Evolutionary conservation across 1,140 invertebrate genomes (phyloP).

Genomic region (Drosophila ananassae): DNA sequence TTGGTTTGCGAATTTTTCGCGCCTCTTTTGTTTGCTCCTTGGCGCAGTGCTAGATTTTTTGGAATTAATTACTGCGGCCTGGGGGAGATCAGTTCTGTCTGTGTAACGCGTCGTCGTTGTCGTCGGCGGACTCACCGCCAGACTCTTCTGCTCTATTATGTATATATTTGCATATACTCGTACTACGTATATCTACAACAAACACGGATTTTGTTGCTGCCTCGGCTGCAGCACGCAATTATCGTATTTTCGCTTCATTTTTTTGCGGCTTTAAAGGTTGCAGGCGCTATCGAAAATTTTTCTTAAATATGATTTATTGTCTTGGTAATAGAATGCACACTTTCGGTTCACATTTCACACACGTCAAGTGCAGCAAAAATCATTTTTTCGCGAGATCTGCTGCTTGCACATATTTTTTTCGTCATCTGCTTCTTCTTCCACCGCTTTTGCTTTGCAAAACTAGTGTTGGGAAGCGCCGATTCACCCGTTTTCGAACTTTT

Average conservation of each 20-base stretch:
- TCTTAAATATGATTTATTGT: slow-evolving; percentile 66
- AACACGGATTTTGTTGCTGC: slow-evolving; percentile 76
- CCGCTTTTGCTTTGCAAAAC: slow-evolving; percentile 63
- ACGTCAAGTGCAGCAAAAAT: slow-evolving; percentile 49
- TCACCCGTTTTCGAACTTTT: neutral
- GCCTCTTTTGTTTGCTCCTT: slow-evolving; percentile 60
- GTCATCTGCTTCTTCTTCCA: slow-evolving; percentile 57
- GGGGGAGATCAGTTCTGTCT: slow-evolving; percentile 27
- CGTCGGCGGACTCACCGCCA: slow-evolving; percentile 33
- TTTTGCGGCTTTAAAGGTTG: slow-evolving; percentile 33
- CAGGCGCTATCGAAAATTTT: slow-evolving; percentile 23
- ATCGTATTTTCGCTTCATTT: slow-evolving; percentile 78
- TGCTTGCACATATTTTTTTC: slow-evolving; percentile 79
- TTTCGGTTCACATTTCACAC: slow-evolving; percentile 59
- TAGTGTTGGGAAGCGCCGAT: neutral
- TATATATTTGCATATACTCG: slow-evolving; percentile 52
- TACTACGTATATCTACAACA: slow-evolving; percentile 59
- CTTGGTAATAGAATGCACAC: slow-evolving; percentile 41
- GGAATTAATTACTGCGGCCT: slow-evolving; percentile 28
- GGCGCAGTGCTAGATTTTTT: slow-evolving; percentile 15
- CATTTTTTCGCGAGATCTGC: slow-evolving; percentile 67
- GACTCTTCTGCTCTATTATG: slow-evolving; percentile 41
- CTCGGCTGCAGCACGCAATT: slow-evolving; percentile 59
- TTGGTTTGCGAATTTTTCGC: slow-evolving; percentile 73
- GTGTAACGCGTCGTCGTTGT: slow-evolving; percentile 26